phyloP scores from a whole-genome alignment of 2,888 invertebrate species.

The Drosophila meridionalis region DNA sequence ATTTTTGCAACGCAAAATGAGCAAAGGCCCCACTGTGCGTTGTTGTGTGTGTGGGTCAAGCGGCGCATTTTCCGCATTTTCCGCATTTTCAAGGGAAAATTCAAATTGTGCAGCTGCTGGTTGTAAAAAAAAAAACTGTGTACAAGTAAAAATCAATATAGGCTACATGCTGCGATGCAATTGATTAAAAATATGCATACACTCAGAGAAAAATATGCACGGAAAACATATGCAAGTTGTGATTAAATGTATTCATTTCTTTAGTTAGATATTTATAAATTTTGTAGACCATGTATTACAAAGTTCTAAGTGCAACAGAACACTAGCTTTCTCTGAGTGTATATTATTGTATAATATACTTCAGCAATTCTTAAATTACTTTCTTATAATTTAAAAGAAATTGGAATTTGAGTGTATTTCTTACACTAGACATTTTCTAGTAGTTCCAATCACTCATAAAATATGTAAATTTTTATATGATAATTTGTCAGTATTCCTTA shows the following conservation, averaged over 20 bases:
- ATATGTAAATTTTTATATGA: background rate
- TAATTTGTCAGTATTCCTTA: background rate
- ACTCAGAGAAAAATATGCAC: slow-evolving; percentile 24
- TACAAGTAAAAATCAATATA: slow-evolving; percentile 15
- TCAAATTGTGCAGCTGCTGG: slow-evolving; percentile 67
- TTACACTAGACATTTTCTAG: background rate
- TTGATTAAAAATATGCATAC: slow-evolving; percentile 57
- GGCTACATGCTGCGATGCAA: slow-evolving; percentile 31
- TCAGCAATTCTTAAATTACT: background rate
- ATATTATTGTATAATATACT: too few species aligned
- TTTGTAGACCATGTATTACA: too few species aligned
- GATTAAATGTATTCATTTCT: too few species aligned
- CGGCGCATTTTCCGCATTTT: slow-evolving; percentile 31
- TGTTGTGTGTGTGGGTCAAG: slow-evolving; percentile 69
- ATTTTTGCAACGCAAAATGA: too few species aligned
- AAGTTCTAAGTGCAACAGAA: too few species aligned
- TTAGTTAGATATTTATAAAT: too few species aligned
- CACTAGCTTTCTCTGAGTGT: too few species aligned
- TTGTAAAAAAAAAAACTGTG: slow-evolving; percentile 46
- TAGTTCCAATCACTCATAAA: background rate
- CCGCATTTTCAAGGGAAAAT: slow-evolving; percentile 46
- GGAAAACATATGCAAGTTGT: background rate
- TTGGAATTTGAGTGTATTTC: background rate
- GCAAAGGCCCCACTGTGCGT: too few species aligned
- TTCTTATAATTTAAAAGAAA: background rate